Percentiles rank a stretch among this genome's conserved stretches.
phyloP scores from a whole-genome alignment of 2,797 vertebrate species.

The Lophotriccus pileatus region DNA sequence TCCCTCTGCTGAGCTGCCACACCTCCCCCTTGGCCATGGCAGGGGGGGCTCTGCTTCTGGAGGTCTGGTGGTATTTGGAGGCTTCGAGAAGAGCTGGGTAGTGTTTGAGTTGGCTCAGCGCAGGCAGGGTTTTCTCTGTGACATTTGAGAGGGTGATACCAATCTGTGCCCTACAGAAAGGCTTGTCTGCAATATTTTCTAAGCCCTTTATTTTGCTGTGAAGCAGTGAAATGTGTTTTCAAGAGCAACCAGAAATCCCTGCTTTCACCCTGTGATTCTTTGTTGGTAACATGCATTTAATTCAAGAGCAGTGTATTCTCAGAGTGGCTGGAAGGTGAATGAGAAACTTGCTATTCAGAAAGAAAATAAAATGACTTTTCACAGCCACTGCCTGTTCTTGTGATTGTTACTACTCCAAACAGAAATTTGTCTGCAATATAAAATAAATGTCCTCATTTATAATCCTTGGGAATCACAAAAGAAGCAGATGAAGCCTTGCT shows the following conservation, averaged over 20 bases:
- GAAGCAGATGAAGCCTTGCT: background rate
- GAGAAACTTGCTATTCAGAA: background rate
- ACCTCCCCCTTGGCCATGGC: rapidly evolving
- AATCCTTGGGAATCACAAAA: background rate
- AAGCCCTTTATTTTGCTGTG: background rate
- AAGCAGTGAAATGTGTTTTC: background rate
- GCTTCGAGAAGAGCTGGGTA: background rate
- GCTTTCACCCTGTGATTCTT: background rate
- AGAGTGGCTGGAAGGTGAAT: background rate
- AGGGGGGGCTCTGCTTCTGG: background rate
- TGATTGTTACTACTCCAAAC: background rate
- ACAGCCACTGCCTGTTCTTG: background rate
- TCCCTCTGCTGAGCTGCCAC: background rate
- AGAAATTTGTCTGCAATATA: background rate
- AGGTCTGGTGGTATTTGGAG: background rate
- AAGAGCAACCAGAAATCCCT: background rate
- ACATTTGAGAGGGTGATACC: background rate
- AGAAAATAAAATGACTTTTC: constrained; percentile 5
- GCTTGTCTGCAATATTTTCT: background rate
- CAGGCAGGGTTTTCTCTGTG: background rate
- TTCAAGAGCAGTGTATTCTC: background rate
- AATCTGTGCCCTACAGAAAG: background rate
- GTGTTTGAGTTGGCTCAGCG: background rate
- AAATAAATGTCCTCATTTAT: constrained; percentile 11
- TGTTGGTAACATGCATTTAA: background rate